phyloP scores from a whole-genome alignment of 2,797 vertebrate genomes.

The Mastacembelus armatus region DNA sequence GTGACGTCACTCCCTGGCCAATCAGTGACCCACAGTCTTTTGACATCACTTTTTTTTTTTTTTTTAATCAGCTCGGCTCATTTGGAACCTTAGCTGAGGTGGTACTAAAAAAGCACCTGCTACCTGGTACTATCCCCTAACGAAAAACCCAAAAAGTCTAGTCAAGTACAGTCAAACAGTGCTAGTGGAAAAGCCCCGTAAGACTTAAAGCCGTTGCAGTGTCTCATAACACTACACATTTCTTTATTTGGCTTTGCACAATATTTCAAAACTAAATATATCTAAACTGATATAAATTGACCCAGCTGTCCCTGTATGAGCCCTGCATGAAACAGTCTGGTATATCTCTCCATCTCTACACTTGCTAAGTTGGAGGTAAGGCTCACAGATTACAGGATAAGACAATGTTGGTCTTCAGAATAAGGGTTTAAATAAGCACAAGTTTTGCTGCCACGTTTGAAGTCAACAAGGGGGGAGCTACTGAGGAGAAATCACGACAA shows the following conservation, averaged over 20 bases:
- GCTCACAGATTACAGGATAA: conserved; percentile 49
- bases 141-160: no score
- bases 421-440: conserved; percentile 37
- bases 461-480: conserved; percentile 31
- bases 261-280: conserved; percentile 7
- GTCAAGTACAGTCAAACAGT: no score
- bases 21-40: no score
- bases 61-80: no score
- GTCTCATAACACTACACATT: not conserved
- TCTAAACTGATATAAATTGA: not conserved
- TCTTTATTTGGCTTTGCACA: not conserved
- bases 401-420: conserved; percentile 44
- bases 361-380: conserved; percentile 19
- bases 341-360: conserved; percentile 9
- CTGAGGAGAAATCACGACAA: conserved; percentile 52
- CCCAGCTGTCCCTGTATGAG: not conserved
- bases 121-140: no score
- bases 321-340: not conserved
- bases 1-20: no score
- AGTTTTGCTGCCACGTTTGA: conserved; percentile 36
- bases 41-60: no score
- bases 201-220: no score
- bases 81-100: no score
- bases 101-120: no score
- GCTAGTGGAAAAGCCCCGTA: no score